Percentiles rank a stretch among this genome's conserved stretches.
These are phyloP conservation scores for Syrrhaptes paradoxus DNA, from an alignment of 2,113 vertebrate species.

Conservation along the genomic window DNA sequence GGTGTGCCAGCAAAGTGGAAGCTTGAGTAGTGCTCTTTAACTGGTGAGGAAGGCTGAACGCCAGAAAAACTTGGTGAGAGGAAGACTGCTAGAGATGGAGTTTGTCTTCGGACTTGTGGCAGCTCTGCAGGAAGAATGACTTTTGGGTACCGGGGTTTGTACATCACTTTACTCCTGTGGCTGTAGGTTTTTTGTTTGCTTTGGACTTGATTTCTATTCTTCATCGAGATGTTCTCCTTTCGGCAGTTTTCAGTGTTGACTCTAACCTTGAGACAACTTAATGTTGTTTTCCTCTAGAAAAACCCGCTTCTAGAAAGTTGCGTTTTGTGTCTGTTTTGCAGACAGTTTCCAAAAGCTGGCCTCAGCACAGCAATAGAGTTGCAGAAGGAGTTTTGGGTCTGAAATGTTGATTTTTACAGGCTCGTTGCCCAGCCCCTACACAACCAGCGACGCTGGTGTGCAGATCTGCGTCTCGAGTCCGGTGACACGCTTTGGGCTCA, in stretches of 20 bases:
- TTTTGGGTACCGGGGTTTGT: background rate
- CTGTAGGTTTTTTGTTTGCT: background rate
- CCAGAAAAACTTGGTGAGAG: background rate
- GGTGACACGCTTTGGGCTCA: background rate
- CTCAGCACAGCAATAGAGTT: background rate
- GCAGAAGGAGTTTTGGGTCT: background rate
- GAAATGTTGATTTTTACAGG: background rate
- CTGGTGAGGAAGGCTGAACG: background rate
- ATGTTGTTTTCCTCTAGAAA: constrained; percentile 30
- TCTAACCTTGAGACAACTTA: constrained; percentile 25
- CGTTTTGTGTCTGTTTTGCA: background rate
- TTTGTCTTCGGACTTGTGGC: background rate
- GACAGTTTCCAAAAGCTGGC: background rate
- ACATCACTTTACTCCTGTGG: background rate
- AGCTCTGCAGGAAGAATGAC: background rate
- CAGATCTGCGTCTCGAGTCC: background rate
- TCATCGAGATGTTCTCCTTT: constrained; percentile 11
- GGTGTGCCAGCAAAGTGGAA: background rate
- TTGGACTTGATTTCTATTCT: constrained; percentile 15
- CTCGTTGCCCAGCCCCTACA: background rate
- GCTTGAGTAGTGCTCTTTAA: constrained; percentile 15
- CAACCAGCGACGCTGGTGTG: background rate
- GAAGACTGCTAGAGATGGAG: background rate
- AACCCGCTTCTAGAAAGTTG: background rate
- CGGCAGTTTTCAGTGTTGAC: constrained; percentile 19